Percentiles rank a stretch among this genome's conserved stretches.
Evolutionary conservation across 2,113 vertebrate genomes (phyloP).

Genomic region (Vombatus ursinus): DNA sequence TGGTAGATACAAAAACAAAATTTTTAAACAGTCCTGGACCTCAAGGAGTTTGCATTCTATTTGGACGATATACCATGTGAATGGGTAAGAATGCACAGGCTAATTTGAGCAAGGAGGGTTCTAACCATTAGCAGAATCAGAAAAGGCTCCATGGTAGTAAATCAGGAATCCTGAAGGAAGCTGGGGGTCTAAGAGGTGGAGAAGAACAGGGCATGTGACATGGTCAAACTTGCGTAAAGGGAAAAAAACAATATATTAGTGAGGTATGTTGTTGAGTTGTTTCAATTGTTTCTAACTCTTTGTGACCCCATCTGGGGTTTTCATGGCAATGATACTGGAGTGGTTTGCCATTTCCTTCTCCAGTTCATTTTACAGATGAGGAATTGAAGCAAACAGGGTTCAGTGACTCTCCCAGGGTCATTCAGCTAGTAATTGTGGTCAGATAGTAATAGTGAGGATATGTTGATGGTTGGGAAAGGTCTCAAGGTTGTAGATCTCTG

Average conservation of each 20-base stretch:
- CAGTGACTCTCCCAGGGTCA: too few relatives aligned
- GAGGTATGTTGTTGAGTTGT: too few relatives aligned
- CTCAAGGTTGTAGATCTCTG: background rate
- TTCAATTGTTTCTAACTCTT: too few relatives aligned
- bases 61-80: background rate
- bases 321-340: too few relatives aligned
- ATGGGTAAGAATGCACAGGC: background rate
- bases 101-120: background rate
- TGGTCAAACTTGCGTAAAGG: background rate
- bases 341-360: too few relatives aligned
- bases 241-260: background rate
- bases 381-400: too few relatives aligned
- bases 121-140: background rate
- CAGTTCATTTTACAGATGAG: too few relatives aligned
- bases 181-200: background rate
- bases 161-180: background rate
- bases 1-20: background rate
- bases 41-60: background rate
- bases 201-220: background rate
- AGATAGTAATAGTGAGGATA: too few relatives aligned
- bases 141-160: background rate
- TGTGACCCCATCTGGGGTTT: too few relatives aligned
- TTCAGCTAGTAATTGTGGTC: too few relatives aligned
- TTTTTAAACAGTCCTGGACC: background rate
- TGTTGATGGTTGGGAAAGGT: background rate